Evolutionary conservation across 1,140 invertebrate species (phyloP).

Genomic region (Kradibia gibbosae): DNA sequence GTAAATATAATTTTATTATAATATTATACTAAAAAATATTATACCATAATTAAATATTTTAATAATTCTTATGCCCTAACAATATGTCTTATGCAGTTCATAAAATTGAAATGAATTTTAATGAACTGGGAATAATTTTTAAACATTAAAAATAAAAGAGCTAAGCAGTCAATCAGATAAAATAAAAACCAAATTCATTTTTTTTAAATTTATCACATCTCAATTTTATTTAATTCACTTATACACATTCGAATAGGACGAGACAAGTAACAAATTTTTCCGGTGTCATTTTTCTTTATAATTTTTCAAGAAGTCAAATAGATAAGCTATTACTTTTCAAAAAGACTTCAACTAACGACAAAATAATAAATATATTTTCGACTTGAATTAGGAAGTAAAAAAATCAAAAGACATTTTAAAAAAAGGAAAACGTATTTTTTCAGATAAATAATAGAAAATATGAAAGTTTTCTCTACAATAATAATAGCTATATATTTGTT

Average conservation of each 20-base stretch:
- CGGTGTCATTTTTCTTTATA: background rate
- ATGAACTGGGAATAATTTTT: background rate
- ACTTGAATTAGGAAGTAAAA: background rate
- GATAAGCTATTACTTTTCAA: constrained; percentile 26
- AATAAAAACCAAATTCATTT: background rate
- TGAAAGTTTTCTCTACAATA: background rate
- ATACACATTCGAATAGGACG: background rate
- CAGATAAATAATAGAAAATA: background rate
- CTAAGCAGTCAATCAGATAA: too few relatives aligned
- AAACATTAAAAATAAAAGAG: too few relatives aligned
- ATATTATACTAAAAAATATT: too few relatives aligned
- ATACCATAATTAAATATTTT: too few relatives aligned
- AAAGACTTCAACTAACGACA: constrained; percentile 14
- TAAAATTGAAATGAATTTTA: background rate
- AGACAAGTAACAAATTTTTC: background rate
- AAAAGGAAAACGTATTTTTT: background rate
- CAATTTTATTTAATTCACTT: background rate
- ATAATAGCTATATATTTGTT: background rate
- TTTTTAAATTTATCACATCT: background rate
- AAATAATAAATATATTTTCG: constrained; percentile 47
- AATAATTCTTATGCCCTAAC: too few relatives aligned
- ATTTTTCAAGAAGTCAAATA: constrained; percentile 4
- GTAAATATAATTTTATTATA: too few relatives aligned
- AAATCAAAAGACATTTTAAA: background rate
- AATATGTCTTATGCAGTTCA: too few relatives aligned